Percentiles rank a stretch among this genome's conserved stretches.
These are phyloP conservation scores for Blastobasis lacticolella DNA, from an alignment of 2,888 invertebrate species.

Conservation along the genomic window DNA sequence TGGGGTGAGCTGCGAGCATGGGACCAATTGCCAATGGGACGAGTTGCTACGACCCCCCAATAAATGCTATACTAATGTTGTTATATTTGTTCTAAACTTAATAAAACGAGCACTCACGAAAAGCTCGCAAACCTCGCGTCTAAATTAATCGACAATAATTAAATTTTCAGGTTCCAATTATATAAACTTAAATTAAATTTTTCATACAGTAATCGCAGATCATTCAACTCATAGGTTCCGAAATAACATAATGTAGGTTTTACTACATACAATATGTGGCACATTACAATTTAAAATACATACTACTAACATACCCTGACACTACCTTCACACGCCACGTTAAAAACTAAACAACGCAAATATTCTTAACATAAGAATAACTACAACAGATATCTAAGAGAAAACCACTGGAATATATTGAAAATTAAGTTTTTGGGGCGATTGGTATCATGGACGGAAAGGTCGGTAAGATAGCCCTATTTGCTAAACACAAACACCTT, in stretches of 20 bases:
- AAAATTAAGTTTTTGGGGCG: slow-evolving; percentile 13
- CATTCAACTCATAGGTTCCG: slow-evolving; percentile 26
- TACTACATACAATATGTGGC: slow-evolving; percentile 48
- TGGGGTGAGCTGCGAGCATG: no score
- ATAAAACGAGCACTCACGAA: no score
- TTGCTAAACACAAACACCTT: no score
- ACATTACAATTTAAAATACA: slow-evolving; percentile 33
- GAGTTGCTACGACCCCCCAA: no score
- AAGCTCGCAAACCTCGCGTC: no score
- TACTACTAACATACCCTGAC: slow-evolving; percentile 40
- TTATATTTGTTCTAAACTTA: no score
- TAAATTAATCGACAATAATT: no score
- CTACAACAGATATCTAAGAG: slow-evolving; percentile 42
- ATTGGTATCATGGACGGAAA: background rate
- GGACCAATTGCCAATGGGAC: no score
- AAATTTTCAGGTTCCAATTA: no score
- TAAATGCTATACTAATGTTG: no score
- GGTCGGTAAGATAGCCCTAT: no score
- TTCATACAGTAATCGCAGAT: slow-evolving; percentile 39
- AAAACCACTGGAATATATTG: slow-evolving; percentile 38
- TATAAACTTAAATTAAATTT: background rate
- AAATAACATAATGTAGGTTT: slow-evolving; percentile 7
- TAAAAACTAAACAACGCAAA: slow-evolving; percentile 45
- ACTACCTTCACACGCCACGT: slow-evolving; percentile 20
- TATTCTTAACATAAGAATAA: slow-evolving; percentile 71